phyloP scores from a whole-genome alignment of 1,140 invertebrate genomes.

The Drosophila biarmipes region DNA sequence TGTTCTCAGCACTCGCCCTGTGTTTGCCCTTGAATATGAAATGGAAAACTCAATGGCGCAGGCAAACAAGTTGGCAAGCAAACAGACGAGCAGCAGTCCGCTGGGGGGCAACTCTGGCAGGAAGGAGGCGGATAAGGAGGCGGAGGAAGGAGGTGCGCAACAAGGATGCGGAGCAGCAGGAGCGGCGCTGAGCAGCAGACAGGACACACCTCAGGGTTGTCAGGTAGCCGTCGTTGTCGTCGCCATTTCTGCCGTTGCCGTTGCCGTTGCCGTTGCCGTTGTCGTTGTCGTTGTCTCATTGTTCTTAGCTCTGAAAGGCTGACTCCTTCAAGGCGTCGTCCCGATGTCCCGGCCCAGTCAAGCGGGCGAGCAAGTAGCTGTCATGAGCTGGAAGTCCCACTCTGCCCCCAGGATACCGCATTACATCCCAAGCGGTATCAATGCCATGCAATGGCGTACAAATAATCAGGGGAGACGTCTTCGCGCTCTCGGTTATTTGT shows the following conservation, averaged over 20 bases:
- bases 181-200: too few species aligned
- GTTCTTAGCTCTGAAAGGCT: constrained; percentile 32
- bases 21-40: constrained; percentile 64
- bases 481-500: neutral
- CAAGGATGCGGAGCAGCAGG: neutral
- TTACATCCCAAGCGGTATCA: constrained; percentile 13
- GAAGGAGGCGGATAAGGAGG: neutral
- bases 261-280: constrained; percentile 9
- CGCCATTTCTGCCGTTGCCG: constrained; percentile 21
- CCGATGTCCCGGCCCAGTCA: constrained; percentile 8
- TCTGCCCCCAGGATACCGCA: neutral
- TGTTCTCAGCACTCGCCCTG: constrained; percentile 21
- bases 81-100: constrained; percentile 24
- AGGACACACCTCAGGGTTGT: constrained; percentile 53
- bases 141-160: neutral
- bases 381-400: constrained; percentile 1
- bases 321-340: constrained; percentile 3
- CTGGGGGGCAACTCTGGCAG: constrained; percentile 1
- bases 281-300: constrained; percentile 39
- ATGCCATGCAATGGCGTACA: neutral
- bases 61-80: constrained; percentile 52
- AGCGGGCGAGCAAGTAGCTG: constrained; percentile 15
- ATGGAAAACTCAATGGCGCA: constrained; percentile 60
- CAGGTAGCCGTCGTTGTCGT: constrained; percentile 56
- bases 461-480: constrained; percentile 13